A percentile compares a stretch with the other conserved stretches of the same genome.
phyloP scores from a whole-genome alignment of 2,888 invertebrate genomes.

The Mesochorus sp. region DNA sequence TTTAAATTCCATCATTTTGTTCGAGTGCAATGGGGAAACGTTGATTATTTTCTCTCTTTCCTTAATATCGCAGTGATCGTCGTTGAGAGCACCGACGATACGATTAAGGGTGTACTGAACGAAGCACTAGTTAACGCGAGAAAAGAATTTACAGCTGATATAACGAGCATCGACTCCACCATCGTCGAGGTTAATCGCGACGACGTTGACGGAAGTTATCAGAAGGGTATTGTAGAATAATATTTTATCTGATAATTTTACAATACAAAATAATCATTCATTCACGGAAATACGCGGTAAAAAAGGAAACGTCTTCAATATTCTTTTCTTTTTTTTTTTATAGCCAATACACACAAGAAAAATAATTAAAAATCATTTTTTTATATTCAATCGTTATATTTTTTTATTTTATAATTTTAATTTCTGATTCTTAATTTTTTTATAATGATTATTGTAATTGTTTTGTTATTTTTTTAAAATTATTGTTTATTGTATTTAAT shows the following conservation, averaged over 20 bases:
- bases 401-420: too few species aligned
- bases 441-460: too few species aligned
- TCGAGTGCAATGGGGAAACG: not conserved
- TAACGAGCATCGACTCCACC: constrained; percentile 70
- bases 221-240: too few species aligned
- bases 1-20: constrained; percentile 47
- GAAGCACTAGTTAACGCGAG: constrained; percentile 72
- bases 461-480: too few species aligned
- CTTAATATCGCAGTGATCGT: constrained; percentile 71
- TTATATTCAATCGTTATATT: not conserved
- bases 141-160: constrained; percentile 66
- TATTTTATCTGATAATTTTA: too few species aligned
- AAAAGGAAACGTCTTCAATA: too few species aligned
- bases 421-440: too few species aligned
- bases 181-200: constrained; percentile 75
- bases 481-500: too few species aligned
- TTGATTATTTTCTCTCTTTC: not conserved
- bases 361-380: not conserved
- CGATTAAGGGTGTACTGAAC: constrained; percentile 69
- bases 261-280: too few species aligned
- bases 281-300: too few species aligned
- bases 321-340: too few species aligned
- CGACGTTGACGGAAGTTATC: constrained; percentile 72
- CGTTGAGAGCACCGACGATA: constrained; percentile 73
- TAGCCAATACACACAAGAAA: too few species aligned